Base-by-base conservation (phyloP, 2,797 vertebrate species). In the Arnoldichthys spilopterus region DNA sequence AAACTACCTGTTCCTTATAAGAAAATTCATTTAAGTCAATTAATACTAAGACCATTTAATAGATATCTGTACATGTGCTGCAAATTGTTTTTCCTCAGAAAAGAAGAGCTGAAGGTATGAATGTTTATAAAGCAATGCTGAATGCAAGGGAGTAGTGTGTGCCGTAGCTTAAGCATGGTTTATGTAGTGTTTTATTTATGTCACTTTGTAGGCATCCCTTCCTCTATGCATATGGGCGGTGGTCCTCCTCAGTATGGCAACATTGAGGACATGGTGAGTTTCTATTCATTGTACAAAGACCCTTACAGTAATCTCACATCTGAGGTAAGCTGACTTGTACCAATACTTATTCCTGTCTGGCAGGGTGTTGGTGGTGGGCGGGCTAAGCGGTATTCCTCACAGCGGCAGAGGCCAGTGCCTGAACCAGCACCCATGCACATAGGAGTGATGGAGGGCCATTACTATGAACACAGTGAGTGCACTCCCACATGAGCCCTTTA, bases 361-460 rank as follows among this genome's bases (percentile, higher is more conserved):
- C 86, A 96, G 95, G 92, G 92, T 0, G 94, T 95, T 69, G 92
- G 93, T 3, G 93, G 94, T 67, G 95, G 93, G n/a, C 93, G 97
- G 0, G 97, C 96, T 67, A 99, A 99, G 20, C 96, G 97, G 32
- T 99, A 99, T 89, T 99, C 98, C 0, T 97, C 97, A 0, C 98
- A 99, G 82, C 90, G 98, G 1, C 97, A 99, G 90, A 93, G 98
- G 72, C 87, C 95, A 0, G 96, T 97, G 2, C 97, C 97, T 0
- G 97, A 98, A 67, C 96, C 96, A 0, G 90, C 96, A 0, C 93
- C 97, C 24, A 92, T 99, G 91, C 96, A 96, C 87, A 96, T 99
- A 84, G 97, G 97, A 72, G 96, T 99, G 86, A 92, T 99, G 96
- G 98, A 99, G 86, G 95, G 97, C 61, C 97, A 98, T 90, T 99